These are phyloP conservation scores for Amphipyra berbera DNA, from an alignment of 2,888 invertebrate genomes.

Conservation along the genomic window DNA sequence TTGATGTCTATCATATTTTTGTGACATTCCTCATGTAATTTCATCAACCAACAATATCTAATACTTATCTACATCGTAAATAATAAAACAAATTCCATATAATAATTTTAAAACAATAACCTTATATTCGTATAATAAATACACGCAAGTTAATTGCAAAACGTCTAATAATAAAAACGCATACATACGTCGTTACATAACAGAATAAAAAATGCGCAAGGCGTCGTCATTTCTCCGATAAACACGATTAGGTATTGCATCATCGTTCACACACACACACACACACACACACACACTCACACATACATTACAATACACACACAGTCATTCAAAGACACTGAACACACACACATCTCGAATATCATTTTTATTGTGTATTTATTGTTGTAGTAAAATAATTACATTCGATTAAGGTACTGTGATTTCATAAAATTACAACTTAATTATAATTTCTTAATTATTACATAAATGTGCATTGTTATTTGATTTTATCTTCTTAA, in stretches of 20 bases:
- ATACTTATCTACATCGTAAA: conserved; percentile 30
- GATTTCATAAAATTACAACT: conserved; percentile 33
- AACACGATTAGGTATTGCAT: conserved; percentile 84
- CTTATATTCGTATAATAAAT: conserved; percentile 15
- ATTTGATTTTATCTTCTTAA: not conserved
- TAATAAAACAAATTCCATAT: conserved; percentile 11
- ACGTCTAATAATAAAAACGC: conserved; percentile 47
- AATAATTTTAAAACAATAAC: conserved; percentile 14
- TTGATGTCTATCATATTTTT: not conserved
- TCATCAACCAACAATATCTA: not conserved
- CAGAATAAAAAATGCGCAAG: conserved; percentile 77
- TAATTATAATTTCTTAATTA: conserved; percentile 27
- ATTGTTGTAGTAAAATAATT: conserved; percentile 32
- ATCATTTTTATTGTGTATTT: conserved; percentile 49
- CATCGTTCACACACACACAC: conserved; percentile 66
- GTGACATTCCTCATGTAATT: not conserved
- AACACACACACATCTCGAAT: conserved; percentile 16
- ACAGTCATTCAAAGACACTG: not conserved
- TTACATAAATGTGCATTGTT: not conserved
- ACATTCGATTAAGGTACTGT: conserved; percentile 13
- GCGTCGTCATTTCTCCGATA: conserved; percentile 82
- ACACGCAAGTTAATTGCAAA: conserved; percentile 41
- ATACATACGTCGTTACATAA: conserved; percentile 64
- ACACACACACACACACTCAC: conserved; percentile 49
- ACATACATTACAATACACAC: conserved; percentile 33